phyloP scores from a whole-genome alignment of 1,140 invertebrate genomes.

The Parapsyche elsis region DNA sequence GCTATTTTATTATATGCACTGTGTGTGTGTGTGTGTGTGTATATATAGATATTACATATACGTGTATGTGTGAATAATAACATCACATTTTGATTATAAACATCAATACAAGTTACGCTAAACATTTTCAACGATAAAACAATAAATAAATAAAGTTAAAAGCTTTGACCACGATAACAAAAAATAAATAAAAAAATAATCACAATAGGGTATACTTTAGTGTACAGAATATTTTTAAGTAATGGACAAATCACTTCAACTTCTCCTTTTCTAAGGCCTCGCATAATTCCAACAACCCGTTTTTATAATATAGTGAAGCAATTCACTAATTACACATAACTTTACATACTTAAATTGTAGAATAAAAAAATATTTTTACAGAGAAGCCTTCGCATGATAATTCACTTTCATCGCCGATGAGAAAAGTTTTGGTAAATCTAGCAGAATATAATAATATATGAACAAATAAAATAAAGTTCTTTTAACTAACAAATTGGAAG shows the following conservation, averaged over 20 bases:
- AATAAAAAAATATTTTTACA: constrained; percentile 19
- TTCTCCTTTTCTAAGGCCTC: constrained; percentile 27
- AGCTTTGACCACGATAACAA: constrained; percentile 37
- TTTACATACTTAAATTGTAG: neutral
- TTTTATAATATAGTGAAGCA: neutral
- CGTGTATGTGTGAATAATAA: no score
- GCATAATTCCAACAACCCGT: constrained; percentile 16
- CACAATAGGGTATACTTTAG: constrained; percentile 2
- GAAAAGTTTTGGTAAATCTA: constrained; percentile 25
- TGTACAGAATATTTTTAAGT: constrained; percentile 27
- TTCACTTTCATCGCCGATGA: neutral
- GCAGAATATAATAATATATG: no score
- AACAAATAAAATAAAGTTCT: no score
- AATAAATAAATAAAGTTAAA: constrained; percentile 44
- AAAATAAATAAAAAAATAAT: constrained; percentile 19
- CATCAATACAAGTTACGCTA: constrained; percentile 12
- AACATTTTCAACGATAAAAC: neutral
- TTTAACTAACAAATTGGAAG: no score
- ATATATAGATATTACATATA: no score
- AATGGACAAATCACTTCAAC: constrained; percentile 30
- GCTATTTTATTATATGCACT: constrained; percentile 36
- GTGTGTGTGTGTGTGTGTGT: constrained; percentile 1
- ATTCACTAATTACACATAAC: neutral
- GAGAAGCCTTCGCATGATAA: neutral
- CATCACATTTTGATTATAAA: no score